Base-by-base conservation (phyloP, 2,797 vertebrate species). In the Sitta carolinensis region DNA sequence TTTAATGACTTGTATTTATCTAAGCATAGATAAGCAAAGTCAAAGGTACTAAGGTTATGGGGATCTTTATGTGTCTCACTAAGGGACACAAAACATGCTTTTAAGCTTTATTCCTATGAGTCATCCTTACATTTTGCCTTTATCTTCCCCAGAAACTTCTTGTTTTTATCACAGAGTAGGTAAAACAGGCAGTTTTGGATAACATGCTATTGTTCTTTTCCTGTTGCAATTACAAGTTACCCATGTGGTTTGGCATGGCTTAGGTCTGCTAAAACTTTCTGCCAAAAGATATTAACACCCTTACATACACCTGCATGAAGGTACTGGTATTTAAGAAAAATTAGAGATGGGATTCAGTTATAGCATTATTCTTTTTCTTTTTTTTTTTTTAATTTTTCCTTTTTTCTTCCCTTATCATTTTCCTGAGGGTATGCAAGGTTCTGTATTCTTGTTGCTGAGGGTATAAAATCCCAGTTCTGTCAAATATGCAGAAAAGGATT, bases 401-500 rank as follows among this genome's bases (percentile, higher is more conserved):
- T 48, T 64, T 45, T 48, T 52, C 29, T 2, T 0, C 3, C 2
- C 10, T 16, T 81, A n/a, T 20, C 54, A 14, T 94, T 93, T 90
- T 89, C 36, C 55, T 88, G 19, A 81, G 84, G 23, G 26, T 66
- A 47, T 75, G 7, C 26, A 78, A 81, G 43, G 48, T 72, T 86
- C 47, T 82, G 9, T 68, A 69, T 40, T 81, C 30, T 54, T 45
- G 59, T 32, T 86, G 58, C 81, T 85, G 84, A 70, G 51, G 40
- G 55, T 87, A 62, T 80, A 74, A 94, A 94, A 95, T 94, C 68
- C 47, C 40, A 68, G 54, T 77, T 84, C 66, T 95, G 76, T 94
- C 79, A 81, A 84, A 62, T 72, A 87, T 86, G 51, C 73, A 66
- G 69, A 73, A 87, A 73, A 92, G 50, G 58, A 84, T 92, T 94